Conservation (phyloP, 1,140 invertebrate genomes). For the Drosophila ficusphila region DNA sequence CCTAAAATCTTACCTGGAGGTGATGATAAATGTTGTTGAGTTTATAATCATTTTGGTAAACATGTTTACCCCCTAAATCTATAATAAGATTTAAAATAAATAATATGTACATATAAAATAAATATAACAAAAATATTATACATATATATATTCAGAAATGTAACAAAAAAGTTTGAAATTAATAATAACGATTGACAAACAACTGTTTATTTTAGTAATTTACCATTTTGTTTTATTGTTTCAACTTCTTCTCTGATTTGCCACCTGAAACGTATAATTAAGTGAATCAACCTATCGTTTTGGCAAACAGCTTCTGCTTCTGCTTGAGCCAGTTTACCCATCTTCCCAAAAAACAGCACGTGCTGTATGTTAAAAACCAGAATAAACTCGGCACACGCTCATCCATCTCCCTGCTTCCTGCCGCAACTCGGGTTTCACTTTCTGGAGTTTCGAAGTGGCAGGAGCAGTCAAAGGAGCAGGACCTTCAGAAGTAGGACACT, state of each 20-base stretch:
- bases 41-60: no score
- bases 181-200: no score
- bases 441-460: slow-evolving; percentile 30
- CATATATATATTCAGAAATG: no score
- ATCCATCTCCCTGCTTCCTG: slow-evolving; percentile 52
- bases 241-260: background rate
- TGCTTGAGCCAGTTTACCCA: background rate
- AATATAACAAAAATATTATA: background rate
- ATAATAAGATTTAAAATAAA: no score
- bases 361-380: slow-evolving; percentile 30
- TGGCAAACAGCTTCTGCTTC: background rate
- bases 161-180: no score
- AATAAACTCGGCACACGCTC: slow-evolving; percentile 48
- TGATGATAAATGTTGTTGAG: background rate
- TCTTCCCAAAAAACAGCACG: slow-evolving; percentile 23
- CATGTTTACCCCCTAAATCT: no score
- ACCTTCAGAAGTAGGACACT: slow-evolving; percentile 40
- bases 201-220: no score
- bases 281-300: background rate
- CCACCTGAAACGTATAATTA: background rate
- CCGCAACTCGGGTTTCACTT: slow-evolving; percentile 65
- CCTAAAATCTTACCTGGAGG: background rate
- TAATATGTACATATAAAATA: background rate
- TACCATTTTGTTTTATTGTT: background rate
- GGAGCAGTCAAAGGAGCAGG: slow-evolving; percentile 32